A percentile compares a stretch with the other conserved stretches of the same genome.
Evolutionary conservation across 2,113 vertebrate genomes (phyloP).

Genomic region (Orycteropus afer): DNA sequence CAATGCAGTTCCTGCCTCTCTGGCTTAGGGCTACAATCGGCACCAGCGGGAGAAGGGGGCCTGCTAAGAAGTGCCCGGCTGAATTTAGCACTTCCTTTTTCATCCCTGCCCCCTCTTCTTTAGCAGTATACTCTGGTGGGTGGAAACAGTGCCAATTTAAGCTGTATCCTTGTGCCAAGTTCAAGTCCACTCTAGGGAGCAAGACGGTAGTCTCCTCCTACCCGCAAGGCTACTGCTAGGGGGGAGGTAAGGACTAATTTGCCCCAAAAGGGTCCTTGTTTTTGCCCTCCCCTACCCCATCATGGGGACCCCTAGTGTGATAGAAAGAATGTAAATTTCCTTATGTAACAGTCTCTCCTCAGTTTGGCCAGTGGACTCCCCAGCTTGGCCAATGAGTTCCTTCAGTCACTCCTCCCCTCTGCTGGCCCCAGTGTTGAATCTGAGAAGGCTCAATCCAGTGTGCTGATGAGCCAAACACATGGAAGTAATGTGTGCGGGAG

Average conservation of each 20-base stretch:
- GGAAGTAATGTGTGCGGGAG: rapidly evolving
- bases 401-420: background rate
- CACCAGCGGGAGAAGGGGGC: background rate
- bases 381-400: background rate
- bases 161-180: background rate
- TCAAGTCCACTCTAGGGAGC: background rate
- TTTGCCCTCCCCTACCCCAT: background rate
- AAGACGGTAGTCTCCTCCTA: background rate
- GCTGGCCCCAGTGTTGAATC: background rate
- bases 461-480: background rate
- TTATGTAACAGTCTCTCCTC: background rate
- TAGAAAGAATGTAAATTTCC: background rate
- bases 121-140: background rate
- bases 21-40: background rate
- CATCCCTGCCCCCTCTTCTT: background rate
- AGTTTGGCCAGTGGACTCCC: background rate
- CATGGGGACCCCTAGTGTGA: background rate
- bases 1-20: background rate
- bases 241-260: background rate
- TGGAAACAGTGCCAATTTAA: background rate
- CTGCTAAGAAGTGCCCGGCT: background rate
- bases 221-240: background rate
- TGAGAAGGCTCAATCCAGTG: background rate
- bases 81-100: background rate
- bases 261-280: background rate